Percentiles rank a stretch among this genome's conserved stretches.
Conservation (phyloP, 1,140 invertebrate species). For the Drosophila repletoides region DNA sequence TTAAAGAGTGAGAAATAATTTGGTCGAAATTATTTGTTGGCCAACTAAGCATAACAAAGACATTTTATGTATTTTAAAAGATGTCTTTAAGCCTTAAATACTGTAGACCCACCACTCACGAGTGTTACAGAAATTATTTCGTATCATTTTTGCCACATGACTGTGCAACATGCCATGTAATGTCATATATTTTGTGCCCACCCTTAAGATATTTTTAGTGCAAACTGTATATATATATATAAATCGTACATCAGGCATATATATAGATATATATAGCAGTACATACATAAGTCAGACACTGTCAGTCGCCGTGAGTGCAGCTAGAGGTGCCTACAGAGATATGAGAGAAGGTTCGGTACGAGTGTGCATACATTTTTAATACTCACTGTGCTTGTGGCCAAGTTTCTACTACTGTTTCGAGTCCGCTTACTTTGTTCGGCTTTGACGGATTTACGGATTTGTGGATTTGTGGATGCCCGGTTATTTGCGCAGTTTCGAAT, state of each 20-base stretch:
- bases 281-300: not conserved
- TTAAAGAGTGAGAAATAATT: constrained; percentile 6
- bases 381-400: constrained; percentile 1
- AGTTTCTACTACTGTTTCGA: not conserved
- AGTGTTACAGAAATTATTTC: not conserved
- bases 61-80: not conserved
- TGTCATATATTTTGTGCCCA: constrained; percentile 3
- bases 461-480: not conserved
- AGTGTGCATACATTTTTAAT: constrained; percentile 5
- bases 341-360: constrained; percentile 3
- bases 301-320: not conserved
- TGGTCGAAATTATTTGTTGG: constrained; percentile 3
- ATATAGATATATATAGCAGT: not conserved
- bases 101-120: not conserved
- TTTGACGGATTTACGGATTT: constrained; percentile 12
- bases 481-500: not conserved
- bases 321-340: no score
- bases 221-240: not conserved
- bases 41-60: constrained; percentile 23
- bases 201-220: constrained; percentile 26
- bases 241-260: not conserved
- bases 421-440: not conserved
- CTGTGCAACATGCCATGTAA: not conserved
- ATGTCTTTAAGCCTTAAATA: not conserved
- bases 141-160: constrained; percentile 5